Base-by-base conservation (phyloP, 2,888 invertebrate species). In the Drosophila anomalata region DNA sequence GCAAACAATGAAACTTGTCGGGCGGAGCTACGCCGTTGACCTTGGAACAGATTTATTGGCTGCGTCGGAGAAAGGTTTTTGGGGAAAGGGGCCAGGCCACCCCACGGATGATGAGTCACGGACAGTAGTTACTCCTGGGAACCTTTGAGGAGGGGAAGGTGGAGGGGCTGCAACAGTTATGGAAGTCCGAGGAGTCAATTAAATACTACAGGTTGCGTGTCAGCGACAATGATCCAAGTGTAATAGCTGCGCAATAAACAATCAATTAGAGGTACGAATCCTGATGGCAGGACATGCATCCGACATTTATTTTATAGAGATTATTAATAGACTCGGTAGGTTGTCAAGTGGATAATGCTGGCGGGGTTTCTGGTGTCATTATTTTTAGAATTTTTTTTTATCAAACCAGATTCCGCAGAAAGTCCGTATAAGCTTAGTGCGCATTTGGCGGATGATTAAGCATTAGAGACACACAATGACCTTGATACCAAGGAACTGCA, bases 201-300 rank as follows among this genome's bases (percentile, higher is more conserved):
- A 51, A 55, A 33, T 26, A 55, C 47, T 52, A 53, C 58, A 36
- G 36, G 24, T 77, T 66, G 82, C 82, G 75, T 85, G 87, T 9
- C 26, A 17, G 33, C 36, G 9, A 47, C 73, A 53, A 56, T 31
- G 29, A 44, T 31, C 29, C 12, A 67, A 58, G 47, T 54, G 51
- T 61, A 62, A 56, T 63, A 65, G 42, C 66, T 67, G 55, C 42
- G 48, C 75, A 73, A 69, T 84, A 69, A 78, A 71, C 72, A 71
- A 68, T 53, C 66, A 57, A 77, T 79, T 69, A 73, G 50, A 46
- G 48, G 12, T 20, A 17, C 20, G 48, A 68, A 61, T 51, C 54
- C 50, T 46, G 44, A 44, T 14, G 24, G 48, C n/a, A 44, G 44
- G 44, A 44, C 44, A 44, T 44, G 44, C 22, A 44, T 44, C 20